Evolutionary conservation across 35 echinoderm and acorn worm genomes (phyloP).

Genomic region (Apostichopus parvimensis): DNA sequence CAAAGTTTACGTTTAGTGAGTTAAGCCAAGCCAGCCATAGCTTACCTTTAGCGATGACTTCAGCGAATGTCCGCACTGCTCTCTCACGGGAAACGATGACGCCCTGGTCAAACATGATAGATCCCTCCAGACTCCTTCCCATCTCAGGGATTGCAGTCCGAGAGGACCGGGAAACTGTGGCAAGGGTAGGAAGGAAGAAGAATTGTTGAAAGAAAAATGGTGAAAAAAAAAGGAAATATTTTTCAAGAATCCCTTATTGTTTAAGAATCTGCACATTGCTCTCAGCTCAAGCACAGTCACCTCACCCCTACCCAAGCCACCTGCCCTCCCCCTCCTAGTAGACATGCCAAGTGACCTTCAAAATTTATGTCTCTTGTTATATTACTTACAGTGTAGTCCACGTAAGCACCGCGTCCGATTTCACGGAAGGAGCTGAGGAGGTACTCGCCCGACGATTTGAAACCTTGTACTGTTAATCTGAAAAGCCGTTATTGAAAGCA

Average conservation of each 20-base stretch:
- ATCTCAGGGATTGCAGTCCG: slow-evolving; percentile 67
- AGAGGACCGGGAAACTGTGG: slow-evolving; percentile 69
- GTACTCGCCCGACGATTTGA: slow-evolving; percentile 67
- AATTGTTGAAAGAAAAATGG: too few relatives aligned
- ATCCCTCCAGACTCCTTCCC: slow-evolving; percentile 98
- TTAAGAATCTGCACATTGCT: too few relatives aligned
- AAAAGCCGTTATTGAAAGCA: not conserved
- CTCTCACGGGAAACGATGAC: slow-evolving; percentile 81
- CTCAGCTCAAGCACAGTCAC: too few relatives aligned
- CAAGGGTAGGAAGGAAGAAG: not conserved
- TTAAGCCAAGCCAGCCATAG: too few relatives aligned
- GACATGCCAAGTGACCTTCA: too few relatives aligned
- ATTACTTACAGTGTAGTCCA: slow-evolving; percentile 79
- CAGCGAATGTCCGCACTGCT: slow-evolving; percentile 85
- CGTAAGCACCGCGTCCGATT: slow-evolving; percentile 54
- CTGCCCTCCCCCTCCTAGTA: too few relatives aligned
- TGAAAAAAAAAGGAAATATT: too few relatives aligned
- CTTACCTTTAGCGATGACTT: slow-evolving; percentile 95
- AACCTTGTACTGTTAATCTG: slow-evolving; percentile 73
- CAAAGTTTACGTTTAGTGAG: too few relatives aligned
- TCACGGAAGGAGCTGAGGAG: slow-evolving; percentile 72
- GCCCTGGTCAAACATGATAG: slow-evolving; percentile 82
- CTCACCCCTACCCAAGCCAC: too few relatives aligned
- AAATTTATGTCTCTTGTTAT: not conserved
- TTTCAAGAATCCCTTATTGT: too few relatives aligned